Base-by-base conservation (phyloP, 2,797 vertebrate species). In the Rhyacichthys aspro region DNA sequence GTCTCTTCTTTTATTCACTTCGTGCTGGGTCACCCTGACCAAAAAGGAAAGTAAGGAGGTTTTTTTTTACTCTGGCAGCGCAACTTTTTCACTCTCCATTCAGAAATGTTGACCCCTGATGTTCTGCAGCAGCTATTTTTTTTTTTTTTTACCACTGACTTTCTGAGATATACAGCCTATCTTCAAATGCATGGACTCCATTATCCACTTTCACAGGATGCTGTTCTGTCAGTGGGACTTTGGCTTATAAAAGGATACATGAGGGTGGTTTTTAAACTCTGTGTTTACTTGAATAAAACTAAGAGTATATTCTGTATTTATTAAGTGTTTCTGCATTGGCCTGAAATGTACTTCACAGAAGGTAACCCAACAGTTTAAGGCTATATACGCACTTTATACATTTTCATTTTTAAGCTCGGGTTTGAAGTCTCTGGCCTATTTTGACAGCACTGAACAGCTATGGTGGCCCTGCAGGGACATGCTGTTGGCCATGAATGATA, bases 111-210 rank as follows among this genome's bases (percentile, higher is more conserved):
- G 45, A 74, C 60, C 69, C 59, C 45, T 60, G 55, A 63, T 70
- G 63, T 82, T 65, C 59, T 61, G 53, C 63, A 65, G 54, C 67
- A 59, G 61, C 63, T 74, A 43, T 49, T 33, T 70, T 7, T 47
- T 39, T 74, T 39, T 65, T 67, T 74, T 62, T 41, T 37, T 28
- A 61, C 50, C 43, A 75, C 67, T 57, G 58, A 64, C 64, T 11
- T 10, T 70, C 52, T 47, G 36, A 63, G 47, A 67, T 43, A 18
- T 17, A 42, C 67, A 55, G 65, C 73, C 65, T 75, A 70, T 71
- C 54, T 50, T 46, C 58, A 58, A 70, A 80, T 78, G 85, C 79
- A 84, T 86, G 82, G 62, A 83, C 70, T 78, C 12, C 62, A 67
- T 59, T 63, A 7, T 49, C 47, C 43, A 50, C 57, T 79, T 73